phyloP scores from a whole-genome alignment of 2,113 vertebrate species.

The Oncorhynchus tshawytscha region DNA sequence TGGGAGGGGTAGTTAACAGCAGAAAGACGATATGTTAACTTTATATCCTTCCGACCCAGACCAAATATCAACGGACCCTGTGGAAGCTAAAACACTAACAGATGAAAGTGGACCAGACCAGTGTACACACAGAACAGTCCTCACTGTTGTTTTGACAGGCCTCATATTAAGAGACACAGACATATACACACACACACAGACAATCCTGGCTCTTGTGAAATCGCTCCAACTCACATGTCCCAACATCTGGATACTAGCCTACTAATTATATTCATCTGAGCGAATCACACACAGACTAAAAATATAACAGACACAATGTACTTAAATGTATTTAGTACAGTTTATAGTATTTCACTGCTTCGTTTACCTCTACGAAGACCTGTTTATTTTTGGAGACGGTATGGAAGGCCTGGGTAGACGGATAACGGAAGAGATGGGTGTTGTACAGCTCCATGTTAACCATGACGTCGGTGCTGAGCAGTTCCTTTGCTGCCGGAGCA shows the following conservation, averaged over 20 bases:
- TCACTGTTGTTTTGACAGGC: constrained; percentile 13
- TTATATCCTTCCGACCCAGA: constrained; percentile 23
- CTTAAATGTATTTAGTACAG: neutral
- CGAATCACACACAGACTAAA: neutral
- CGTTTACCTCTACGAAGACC: constrained; percentile 87
- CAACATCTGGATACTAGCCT: neutral
- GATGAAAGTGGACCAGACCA: constrained; percentile 33
- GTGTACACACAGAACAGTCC: constrained; percentile 18
- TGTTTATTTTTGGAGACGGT: constrained; percentile 78
- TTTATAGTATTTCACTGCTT: neutral
- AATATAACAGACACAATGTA: neutral
- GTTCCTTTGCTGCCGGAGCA: constrained; percentile 16
- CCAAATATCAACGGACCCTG: constrained; percentile 32
- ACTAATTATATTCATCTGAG: neutral
- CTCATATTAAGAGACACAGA: constrained; percentile 11
- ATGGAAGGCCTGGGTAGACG: constrained; percentile 76
- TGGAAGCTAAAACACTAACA: constrained; percentile 16
- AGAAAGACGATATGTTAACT: constrained; percentile 5
- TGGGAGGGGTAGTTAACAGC: neutral
- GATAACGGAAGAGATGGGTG: constrained; percentile 70
- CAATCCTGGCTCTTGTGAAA: neutral
- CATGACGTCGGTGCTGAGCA: constrained; percentile 74
- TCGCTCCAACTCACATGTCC: neutral
- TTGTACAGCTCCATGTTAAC: constrained; percentile 87
- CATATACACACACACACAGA: neutral